Conservation (phyloP, 2,113 vertebrate species). For the Regulus satrapa region DNA sequence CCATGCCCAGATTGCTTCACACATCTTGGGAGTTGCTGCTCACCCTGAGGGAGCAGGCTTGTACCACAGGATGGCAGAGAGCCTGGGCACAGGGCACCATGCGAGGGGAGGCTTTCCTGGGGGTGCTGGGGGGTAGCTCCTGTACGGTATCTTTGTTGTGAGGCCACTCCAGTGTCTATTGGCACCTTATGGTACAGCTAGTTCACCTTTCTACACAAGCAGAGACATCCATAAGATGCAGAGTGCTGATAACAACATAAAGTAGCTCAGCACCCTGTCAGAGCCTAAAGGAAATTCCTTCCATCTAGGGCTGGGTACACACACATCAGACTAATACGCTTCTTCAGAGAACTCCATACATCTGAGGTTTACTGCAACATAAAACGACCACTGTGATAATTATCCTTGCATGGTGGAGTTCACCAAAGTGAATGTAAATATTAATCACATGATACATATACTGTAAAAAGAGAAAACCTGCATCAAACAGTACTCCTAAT, state of each 20-base stretch:
- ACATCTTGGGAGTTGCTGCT: background rate
- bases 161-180: background rate
- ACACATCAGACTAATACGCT: background rate
- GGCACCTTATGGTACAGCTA: background rate
- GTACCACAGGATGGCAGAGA: background rate
- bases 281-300: background rate
- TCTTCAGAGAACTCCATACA: background rate
- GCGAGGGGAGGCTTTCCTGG: background rate
- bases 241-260: background rate
- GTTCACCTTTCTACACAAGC: background rate
- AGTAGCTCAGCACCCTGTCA: background rate
- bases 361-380: background rate
- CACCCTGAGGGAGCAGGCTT: accelerated
- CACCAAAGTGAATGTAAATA: background rate
- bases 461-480: background rate
- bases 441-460: background rate
- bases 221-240: background rate
- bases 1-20: accelerated
- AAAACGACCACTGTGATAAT: background rate
- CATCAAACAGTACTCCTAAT: background rate
- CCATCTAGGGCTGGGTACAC: background rate
- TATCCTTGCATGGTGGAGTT: background rate
- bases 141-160: background rate
- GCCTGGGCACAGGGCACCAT: background rate
- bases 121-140: background rate